phyloP scores from a whole-genome alignment of 2,888 invertebrate genomes.

The Eupithecia tripunctaria region DNA sequence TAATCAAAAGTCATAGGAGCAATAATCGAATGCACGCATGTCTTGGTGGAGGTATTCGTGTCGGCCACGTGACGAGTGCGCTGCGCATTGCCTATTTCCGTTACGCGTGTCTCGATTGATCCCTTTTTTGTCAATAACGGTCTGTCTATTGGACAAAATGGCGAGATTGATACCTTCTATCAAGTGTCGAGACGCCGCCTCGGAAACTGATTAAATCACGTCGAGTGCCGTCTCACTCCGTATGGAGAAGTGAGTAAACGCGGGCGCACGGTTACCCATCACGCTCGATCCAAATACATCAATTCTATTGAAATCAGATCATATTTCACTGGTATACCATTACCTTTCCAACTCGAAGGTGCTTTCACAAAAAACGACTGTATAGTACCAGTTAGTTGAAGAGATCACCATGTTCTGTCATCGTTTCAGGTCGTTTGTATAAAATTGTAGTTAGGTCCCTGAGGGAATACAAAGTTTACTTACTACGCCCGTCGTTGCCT shows the following conservation, averaged over 20 bases:
- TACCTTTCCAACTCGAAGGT: constrained; percentile 34
- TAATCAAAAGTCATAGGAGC: constrained; percentile 60
- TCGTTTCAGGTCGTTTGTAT: constrained; percentile 37
- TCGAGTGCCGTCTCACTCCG: constrained; percentile 61
- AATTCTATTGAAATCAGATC: constrained; percentile 58
- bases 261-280: constrained; percentile 72
- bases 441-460: constrained; percentile 32
- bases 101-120: constrained; percentile 77
- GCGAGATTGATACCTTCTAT: constrained; percentile 81
- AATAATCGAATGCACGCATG: constrained; percentile 75
- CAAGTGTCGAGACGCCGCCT: constrained; percentile 76
- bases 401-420: constrained; percentile 32
- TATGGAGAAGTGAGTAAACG: constrained; percentile 71
- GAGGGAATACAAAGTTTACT: constrained; percentile 31
- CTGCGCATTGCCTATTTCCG: constrained; percentile 78
- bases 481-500: constrained; percentile 36
- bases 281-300: constrained; percentile 71
- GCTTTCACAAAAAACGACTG: constrained; percentile 31
- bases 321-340: constrained; percentile 53
- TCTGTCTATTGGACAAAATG: constrained; percentile 76
- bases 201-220: constrained; percentile 81
- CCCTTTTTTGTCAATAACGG: constrained; percentile 83
- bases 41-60: constrained; percentile 75
- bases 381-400: constrained; percentile 25
- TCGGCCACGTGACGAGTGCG: constrained; percentile 76